Percentiles rank a stretch among this genome's conserved stretches.
phyloP scores from a whole-genome alignment of 2,797 vertebrate species.

The Pangasius djambal region DNA sequence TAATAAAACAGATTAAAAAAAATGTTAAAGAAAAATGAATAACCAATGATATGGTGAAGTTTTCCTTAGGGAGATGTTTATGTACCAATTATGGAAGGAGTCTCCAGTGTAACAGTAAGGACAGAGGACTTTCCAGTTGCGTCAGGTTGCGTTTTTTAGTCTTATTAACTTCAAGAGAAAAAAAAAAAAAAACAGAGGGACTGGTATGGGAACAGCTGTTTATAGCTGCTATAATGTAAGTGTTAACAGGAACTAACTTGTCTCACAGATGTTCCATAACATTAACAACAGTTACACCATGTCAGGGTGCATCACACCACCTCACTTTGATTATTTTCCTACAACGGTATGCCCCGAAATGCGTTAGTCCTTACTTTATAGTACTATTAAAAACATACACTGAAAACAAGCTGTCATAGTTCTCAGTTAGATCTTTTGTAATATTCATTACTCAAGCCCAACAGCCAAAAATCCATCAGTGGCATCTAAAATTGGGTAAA shows the following conservation, averaged over 20 bases:
- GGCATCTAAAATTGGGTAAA: not conserved
- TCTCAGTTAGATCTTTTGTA: not conserved
- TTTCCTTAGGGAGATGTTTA: not conserved
- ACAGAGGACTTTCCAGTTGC: not conserved
- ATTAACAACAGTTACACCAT: not conserved
- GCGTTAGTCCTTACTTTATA: not conserved
- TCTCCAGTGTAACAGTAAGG: not conserved
- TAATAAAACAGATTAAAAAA: not conserved
- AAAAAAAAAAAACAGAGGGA: not conserved
- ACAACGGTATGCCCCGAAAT: not conserved
- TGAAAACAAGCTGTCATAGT: not conserved
- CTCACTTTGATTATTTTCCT: not conserved
- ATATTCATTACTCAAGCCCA: not conserved
- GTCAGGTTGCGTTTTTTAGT: too few relatives aligned
- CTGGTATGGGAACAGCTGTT: not conserved
- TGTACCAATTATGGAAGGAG: not conserved
- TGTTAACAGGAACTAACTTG: not conserved
- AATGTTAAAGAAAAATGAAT: not conserved
- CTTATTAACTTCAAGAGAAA: not conserved
- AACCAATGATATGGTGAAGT: not conserved
- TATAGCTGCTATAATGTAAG: not conserved
- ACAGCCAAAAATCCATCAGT: not conserved
- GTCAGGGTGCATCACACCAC: not conserved
- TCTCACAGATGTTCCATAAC: not conserved
- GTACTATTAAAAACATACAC: not conserved